phyloP scores from a whole-genome alignment of 2,113 vertebrate genomes.

The Paracyprichromis sp. region DNA sequence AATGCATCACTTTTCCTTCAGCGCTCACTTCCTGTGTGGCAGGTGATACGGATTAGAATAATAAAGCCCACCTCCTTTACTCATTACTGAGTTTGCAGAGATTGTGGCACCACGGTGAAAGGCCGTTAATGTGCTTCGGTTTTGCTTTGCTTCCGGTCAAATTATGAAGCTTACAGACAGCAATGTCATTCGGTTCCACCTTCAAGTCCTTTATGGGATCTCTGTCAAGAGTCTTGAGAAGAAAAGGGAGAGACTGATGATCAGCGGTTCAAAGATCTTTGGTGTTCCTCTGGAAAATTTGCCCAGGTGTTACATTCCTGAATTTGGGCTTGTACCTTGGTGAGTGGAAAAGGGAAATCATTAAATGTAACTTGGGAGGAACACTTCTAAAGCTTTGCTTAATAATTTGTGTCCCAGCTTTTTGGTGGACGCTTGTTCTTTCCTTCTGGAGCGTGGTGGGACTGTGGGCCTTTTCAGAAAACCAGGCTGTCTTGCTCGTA shows the following conservation, averaged over 20 bases:
- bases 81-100: neutral
- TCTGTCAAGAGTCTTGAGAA: slow-evolving; percentile 65
- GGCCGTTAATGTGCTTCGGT: neutral
- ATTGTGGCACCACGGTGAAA: neutral
- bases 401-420: slow-evolving; percentile 69
- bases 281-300: slow-evolving; percentile 74
- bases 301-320: slow-evolving; percentile 69
- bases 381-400: neutral
- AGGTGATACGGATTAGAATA: slow-evolving; percentile 23
- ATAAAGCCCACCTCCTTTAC: neutral
- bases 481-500: slow-evolving; percentile 82
- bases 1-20: slow-evolving; percentile 7
- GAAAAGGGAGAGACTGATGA: slow-evolving; percentile 24
- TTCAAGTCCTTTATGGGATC: slow-evolving; percentile 73
- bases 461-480: slow-evolving; percentile 91
- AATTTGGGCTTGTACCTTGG: slow-evolving; percentile 84
- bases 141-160: neutral
- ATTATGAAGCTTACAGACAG: slow-evolving; percentile 50
- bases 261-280: slow-evolving; percentile 70
- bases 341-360: slow-evolving; percentile 43
- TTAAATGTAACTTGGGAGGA: neutral
- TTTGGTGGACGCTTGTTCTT: slow-evolving; percentile 79
- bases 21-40: neutral
- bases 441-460: slow-evolving; percentile 74
- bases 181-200: slow-evolving; percentile 71